Base-by-base conservation (phyloP, 2,113 vertebrate genomes). In the Paedocypris sp. region DNA sequence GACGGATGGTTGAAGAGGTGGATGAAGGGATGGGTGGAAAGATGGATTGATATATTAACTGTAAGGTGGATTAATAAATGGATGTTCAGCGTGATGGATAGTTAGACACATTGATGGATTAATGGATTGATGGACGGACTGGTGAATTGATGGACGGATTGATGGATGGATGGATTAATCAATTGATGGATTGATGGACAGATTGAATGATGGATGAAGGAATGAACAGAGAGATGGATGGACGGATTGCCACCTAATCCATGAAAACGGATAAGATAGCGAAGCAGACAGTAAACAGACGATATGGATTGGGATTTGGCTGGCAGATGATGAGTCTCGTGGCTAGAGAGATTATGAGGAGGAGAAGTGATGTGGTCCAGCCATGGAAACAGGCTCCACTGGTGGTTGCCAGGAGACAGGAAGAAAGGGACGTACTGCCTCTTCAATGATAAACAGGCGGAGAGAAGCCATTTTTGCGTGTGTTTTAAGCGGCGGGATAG, bases 371-470 rank as follows among this genome's bases (percentile, higher is more conserved):
- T 57, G 62, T 52, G 35, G 53, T 50, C 45, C 58, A 65, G 62
- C 62, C 68, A 70, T 70, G 68, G 68, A 70, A 66, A 70, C 62
- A 62, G 58, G 23, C 50, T 62, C 51, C 60, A 50, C 20, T 42
- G 50, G 45, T 57, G 47, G 68, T 70, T 70, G 68, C 68, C 68
- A 66, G 62, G 68, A 70, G 51, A 70, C 68, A 60, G 57, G 57
- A 42, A 58, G 26, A 57, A 20, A 39, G 38, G 53, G 52, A n/a
- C 20, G 32, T 20, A 41, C 16, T 57, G 53, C 53, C 16, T 43
- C 25, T 32, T 57, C 28, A 57, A 45, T 51, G 62, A 66, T 66
- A 66, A 70, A 70, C 38, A 60, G 31, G 43, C 57, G 23, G 50
- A 53, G 62, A 58, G 41, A 42, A 58, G 68, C 58, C 47, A 32